phyloP scores from a whole-genome alignment of 2,797 vertebrate genomes.

The Apogon talboti region DNA sequence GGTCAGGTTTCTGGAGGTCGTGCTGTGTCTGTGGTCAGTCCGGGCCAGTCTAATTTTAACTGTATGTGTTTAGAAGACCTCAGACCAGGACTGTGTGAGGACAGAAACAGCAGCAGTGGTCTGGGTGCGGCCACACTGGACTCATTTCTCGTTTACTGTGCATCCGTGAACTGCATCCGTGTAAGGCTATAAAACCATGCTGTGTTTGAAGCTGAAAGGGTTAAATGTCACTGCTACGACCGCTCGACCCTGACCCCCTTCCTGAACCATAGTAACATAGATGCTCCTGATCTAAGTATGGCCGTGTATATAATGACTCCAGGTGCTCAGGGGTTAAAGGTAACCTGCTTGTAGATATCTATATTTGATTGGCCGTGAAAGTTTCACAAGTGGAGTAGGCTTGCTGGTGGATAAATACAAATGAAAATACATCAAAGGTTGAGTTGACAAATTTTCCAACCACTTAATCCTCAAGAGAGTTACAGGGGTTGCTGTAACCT shows the following conservation, averaged over 20 bases:
- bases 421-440: too few relatives aligned
- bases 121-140: slow-evolving; percentile 59
- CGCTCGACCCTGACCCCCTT: slow-evolving; percentile 13
- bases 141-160: slow-evolving; percentile 52
- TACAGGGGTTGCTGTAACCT: too few relatives aligned
- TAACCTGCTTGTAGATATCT: slow-evolving; percentile 14
- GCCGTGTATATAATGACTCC: slow-evolving; percentile 12
- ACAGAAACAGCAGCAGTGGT: slow-evolving; percentile 63
- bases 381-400: too few relatives aligned
- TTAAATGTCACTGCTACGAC: slow-evolving; percentile 38
- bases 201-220: slow-evolving; percentile 34
- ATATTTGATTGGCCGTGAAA: neutral
- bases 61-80: slow-evolving; percentile 68
- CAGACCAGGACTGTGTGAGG: slow-evolving; percentile 43
- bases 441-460: too few relatives aligned
- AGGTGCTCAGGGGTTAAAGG: slow-evolving; percentile 23
- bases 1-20: slow-evolving; percentile 53
- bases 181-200: slow-evolving; percentile 36
- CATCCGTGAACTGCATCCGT: slow-evolving; percentile 25
- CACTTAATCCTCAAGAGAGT: too few relatives aligned
- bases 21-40: slow-evolving; percentile 59
- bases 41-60: slow-evolving; percentile 67
- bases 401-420: too few relatives aligned
- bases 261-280: slow-evolving; percentile 15
- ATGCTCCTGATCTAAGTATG: slow-evolving; percentile 13